These are phyloP conservation scores for Drosophila aff. DNA, from an alignment of 1,140 invertebrate species.

Conservation along the genomic window DNA sequence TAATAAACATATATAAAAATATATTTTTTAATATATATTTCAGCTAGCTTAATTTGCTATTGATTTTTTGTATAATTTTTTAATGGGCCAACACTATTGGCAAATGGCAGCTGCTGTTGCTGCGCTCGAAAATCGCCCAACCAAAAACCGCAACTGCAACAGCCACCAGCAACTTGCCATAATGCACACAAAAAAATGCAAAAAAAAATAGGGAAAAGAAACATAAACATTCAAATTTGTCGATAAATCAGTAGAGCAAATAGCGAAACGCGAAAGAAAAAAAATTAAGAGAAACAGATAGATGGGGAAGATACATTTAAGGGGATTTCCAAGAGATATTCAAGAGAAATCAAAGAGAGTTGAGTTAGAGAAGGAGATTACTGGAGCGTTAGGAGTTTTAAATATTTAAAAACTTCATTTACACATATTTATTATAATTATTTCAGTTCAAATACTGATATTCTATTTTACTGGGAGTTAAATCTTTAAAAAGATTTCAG, in stretches of 20 bases:
- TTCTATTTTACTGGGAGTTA: no score
- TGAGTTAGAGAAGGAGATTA: background rate
- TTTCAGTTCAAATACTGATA: no score
- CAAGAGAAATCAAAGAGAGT: background rate
- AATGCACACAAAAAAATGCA: constrained; percentile 5
- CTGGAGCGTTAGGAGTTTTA: background rate
- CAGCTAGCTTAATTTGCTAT: background rate
- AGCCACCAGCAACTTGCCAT: background rate
- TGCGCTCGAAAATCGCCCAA: constrained; percentile 59
- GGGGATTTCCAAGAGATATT: background rate
- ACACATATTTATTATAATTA: no score
- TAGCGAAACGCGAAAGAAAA: constrained; percentile 6
- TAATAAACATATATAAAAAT: background rate
- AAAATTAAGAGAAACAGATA: constrained; percentile 2
- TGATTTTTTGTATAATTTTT: background rate
- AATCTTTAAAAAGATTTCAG: no score
- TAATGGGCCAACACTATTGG: constrained; percentile 4
- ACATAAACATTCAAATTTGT: constrained; percentile 40
- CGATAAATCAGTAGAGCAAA: constrained; percentile 46
- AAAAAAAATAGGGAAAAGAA: constrained; percentile 3
- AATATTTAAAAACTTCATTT: no score
- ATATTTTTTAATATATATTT: background rate
- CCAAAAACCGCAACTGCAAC: constrained; percentile 48
- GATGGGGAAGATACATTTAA: background rate
- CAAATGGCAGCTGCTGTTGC: constrained; percentile 31